These are phyloP conservation scores for Pemphredon lugubris DNA, from an alignment of 2,888 invertebrate genomes.

Conservation along the genomic window DNA sequence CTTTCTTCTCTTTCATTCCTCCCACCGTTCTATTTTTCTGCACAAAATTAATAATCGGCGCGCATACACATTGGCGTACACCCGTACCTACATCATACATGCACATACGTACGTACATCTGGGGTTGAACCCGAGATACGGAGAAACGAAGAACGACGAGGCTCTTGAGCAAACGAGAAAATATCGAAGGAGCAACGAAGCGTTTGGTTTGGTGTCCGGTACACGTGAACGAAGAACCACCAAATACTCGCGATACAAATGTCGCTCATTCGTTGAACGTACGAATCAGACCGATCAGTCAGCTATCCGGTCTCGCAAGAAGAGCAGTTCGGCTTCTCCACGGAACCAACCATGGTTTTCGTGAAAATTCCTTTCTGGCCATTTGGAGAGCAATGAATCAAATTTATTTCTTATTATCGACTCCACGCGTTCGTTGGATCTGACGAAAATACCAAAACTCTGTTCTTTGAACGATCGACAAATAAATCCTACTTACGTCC, in stretches of 20 bases:
- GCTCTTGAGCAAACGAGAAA: slow-evolving; percentile 39
- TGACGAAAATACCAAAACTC: no score
- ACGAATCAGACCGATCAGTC: no score
- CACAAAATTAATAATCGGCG: slow-evolving; percentile 50
- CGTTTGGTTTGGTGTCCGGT: slow-evolving; percentile 44
- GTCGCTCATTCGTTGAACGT: slow-evolving; percentile 61
- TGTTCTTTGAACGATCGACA: no score
- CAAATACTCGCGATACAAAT: slow-evolving; percentile 50
- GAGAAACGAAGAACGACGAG: slow-evolving; percentile 39
- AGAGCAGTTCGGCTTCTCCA: no score
- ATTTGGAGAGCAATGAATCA: no score
- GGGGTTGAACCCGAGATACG: no score
- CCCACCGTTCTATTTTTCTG: no score
- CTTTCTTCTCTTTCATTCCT: slow-evolving; percentile 7
- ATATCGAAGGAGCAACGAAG: slow-evolving; percentile 29
- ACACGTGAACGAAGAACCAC: slow-evolving; percentile 43
- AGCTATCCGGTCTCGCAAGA: slow-evolving; percentile 55
- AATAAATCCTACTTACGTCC: no score
- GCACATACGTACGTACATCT: slow-evolving; percentile 10
- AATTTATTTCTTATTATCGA: no score
- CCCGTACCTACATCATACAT: slow-evolving; percentile 14
- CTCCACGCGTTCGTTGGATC: no score
- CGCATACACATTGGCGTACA: slow-evolving; percentile 18
- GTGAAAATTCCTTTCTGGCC: no score
- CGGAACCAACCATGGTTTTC: no score